Base-by-base conservation (phyloP, 2,888 invertebrate species). In the Eupithecia exiguata region DNA sequence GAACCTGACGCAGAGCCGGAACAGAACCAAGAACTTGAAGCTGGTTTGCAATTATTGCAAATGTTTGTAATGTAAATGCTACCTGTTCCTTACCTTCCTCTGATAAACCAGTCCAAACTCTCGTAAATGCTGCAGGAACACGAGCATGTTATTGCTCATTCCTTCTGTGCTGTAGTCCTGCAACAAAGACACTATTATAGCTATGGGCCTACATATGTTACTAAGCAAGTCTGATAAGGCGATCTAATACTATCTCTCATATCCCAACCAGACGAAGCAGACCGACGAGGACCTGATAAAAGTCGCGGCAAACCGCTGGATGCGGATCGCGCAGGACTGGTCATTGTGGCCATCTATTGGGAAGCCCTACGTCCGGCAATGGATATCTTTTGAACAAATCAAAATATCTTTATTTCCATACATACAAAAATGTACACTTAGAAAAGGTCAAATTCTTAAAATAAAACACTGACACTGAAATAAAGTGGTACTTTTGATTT, bases 91-190 rank as follows among this genome's bases (percentile, higher is more conserved):
- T 85, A 97, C 98, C 95, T 98, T 99, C 86, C 99, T 96, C 92
- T 99, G 99, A 90, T 99, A 99, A 21, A 99, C 98, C 46, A 99
- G 96, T 58, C 99, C 99, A 87, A 99, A 98, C 92, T 99, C 99
- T 77, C 99, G 92, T 68, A 99, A 94, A 93, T 99, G 99, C 89
- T 99, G 99, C 73, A 99, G 92, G 87, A 99, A 99, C 71, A 97
- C 96, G 74, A 98, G 92, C 92, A 99, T 96, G 76, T 97, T 97
- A 81, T 97, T 96, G 84, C 96, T 97, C 97, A 99, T 97, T 3
- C 98, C 98, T 85, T 99, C 99, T 0, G 99, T 99, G 84, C 98
- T 98, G 90, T 99, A 99, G 92, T 99, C 99, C 96, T 97, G 91
- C n/a, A 91, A 90, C 40, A 70, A 36, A 12, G 18, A 36, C 36